Conservation (phyloP, 2,888 invertebrate genomes). For the Nipponacmea schrenckii region DNA sequence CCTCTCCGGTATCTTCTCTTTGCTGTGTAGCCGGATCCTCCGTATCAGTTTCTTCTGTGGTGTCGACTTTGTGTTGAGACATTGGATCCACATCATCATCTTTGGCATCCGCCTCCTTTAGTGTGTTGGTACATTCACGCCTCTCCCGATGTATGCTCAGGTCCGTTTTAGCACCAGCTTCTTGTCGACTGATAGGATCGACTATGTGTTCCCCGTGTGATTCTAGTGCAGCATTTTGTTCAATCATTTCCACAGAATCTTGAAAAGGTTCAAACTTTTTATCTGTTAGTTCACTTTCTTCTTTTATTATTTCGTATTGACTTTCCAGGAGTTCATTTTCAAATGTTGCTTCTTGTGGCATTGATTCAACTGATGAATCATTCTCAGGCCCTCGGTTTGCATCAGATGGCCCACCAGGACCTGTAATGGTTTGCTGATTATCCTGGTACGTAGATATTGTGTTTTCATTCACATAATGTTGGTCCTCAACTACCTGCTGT, state of each 20-base stretch:
- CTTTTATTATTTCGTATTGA: not conserved
- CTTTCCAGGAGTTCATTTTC: not conserved
- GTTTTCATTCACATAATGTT: constrained; percentile 4
- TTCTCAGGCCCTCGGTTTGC: constrained; percentile 18
- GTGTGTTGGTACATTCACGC: not conserved
- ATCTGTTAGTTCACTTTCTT: not conserved
- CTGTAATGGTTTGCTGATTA: constrained; percentile 33
- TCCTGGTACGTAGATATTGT: constrained; percentile 25
- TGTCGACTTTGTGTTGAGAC: constrained; percentile 11
- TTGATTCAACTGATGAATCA: constrained; percentile 14
- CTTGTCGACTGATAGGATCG: not conserved
- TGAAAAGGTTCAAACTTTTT: not conserved
- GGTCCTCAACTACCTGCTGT: constrained; percentile 9
- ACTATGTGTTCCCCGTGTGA: not conserved
- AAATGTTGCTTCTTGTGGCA: constrained; percentile 9
- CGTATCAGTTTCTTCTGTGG: constrained; percentile 8
- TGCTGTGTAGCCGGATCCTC: constrained; percentile 11
- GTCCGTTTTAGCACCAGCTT: constrained; percentile 6
- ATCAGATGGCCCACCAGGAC: no score
- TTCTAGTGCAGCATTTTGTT: not conserved
- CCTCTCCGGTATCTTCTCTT: constrained; percentile 10
- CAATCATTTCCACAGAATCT: not conserved
- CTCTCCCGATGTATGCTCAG: not conserved
- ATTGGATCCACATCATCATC: constrained; percentile 8
- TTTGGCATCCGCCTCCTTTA: no score